Evolutionary conservation across 2,888 invertebrate genomes (phyloP).

Genomic region (Epinotia brunnichana): DNA sequence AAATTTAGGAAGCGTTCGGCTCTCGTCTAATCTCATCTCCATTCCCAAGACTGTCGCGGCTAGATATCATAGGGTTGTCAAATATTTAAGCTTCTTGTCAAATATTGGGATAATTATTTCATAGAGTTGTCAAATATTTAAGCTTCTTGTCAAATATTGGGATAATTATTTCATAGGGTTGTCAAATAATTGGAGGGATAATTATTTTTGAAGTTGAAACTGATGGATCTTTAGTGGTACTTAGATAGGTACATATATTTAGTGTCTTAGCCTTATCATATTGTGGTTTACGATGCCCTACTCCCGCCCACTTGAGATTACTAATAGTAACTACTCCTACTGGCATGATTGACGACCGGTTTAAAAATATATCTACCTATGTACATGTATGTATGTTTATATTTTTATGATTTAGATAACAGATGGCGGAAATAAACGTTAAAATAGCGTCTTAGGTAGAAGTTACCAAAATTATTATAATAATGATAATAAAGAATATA

Average conservation of each 20-base stretch:
- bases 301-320: slow-evolving; percentile 4
- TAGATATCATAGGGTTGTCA: no score
- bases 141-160: no score
- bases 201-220: no score
- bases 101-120: no score
- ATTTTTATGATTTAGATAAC: neutral
- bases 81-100: no score
- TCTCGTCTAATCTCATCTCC: no score
- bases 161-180: no score
- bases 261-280: neutral
- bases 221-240: neutral
- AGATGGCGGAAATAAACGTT: neutral
- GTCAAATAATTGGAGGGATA: no score
- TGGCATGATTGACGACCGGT: slow-evolving; percentile 5
- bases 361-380: neutral
- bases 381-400: neutral
- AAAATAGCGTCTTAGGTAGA: no score
- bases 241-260: neutral
- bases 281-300: neutral
- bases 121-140: no score
- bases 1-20: no score
- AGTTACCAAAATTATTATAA: neutral
- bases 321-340: neutral
- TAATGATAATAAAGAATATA: neutral
- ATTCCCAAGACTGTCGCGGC: no score